Base-by-base conservation (phyloP, 2,888 invertebrate species). In the Clivina fossor region DNA sequence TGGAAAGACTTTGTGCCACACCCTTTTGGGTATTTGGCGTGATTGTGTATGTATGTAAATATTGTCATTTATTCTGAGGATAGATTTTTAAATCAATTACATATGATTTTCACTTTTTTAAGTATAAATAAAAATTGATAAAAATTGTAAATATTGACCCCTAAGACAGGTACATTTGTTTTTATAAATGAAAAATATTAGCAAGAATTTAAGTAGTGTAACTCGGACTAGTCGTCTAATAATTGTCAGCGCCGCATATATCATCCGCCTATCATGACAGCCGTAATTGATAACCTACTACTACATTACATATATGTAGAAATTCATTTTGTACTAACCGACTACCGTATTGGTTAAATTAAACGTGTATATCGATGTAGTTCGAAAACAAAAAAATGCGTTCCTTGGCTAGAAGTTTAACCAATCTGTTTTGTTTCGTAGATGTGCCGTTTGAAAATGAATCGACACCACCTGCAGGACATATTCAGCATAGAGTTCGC, bases 401-500 rank as follows among this genome's bases (percentile, higher is more conserved):
- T n/a, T 35, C 13, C 11, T 24, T 15, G 15, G 33, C 22, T 24
- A 4, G 26, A 30, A 40, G 30, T 9, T 24, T 33, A 32, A 13
- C 22, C 15, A 46, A 32, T 46, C n/a, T 46, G 15, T 13, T 19
- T 32, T 58, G 37, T 58, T 59, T 54, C 60, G 53, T 58, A 63
- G 60, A 60, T 59, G 57, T 55, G 11, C 53, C 33, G 38, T 46
- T 65, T 58, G 71, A 71, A 51, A 64, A 65, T 46, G 76, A 74
- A 55, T 68, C 65, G 62, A 64, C 65, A 64, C n/a, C n/a, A n/a
- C n/a, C n/a, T n/a, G n/a, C n/a, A n/a, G n/a, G n/a, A n/a, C 67
- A 73, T 49, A 70, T 70, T 26, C 71, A 70, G 51, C 65, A 76
- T 58, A 72, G 80, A 63, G 76, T 75, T 58, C 75, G 80, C 59